Conservation (phyloP, 1,140 invertebrate species). For the Anadara kagoshimensis region DNA sequence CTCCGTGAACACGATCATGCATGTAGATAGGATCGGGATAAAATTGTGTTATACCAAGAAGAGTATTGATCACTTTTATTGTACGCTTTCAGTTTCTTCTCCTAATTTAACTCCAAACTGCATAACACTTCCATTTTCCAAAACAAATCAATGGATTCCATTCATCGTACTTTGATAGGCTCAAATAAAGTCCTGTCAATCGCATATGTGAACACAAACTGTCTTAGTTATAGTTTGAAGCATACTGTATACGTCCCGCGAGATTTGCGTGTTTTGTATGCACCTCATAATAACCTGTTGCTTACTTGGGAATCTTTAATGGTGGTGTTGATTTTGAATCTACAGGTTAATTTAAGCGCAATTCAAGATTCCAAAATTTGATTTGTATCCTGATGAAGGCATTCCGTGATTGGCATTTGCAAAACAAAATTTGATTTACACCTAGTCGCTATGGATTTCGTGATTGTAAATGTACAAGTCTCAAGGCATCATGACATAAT, state of each 20-base stretch:
- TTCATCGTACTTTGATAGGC: neutral
- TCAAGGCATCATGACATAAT: too few species aligned
- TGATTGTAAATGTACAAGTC: too few species aligned
- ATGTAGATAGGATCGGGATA: neutral
- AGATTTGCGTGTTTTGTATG: too few species aligned
- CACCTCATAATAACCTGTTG: conserved; percentile 5
- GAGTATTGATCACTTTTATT: conserved; percentile 1
- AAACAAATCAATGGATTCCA: conserved; percentile 23
- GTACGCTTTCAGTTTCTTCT: neutral
- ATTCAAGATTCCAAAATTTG: conserved; percentile 45
- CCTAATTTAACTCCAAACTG: conserved; percentile 11
- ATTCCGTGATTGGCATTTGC: conserved; percentile 42
- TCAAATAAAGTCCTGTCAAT: neutral
- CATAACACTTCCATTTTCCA: conserved; percentile 17
- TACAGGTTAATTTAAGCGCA: conserved; percentile 36
- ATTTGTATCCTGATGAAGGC: conserved; percentile 35
- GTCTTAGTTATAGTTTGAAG: too few species aligned
- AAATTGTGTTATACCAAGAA: neutral
- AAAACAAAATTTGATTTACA: conserved; percentile 39
- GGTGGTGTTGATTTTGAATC: neutral
- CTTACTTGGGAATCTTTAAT: neutral
- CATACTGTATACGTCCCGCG: too few species aligned
- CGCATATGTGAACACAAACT: neutral
- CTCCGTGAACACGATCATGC: neutral
- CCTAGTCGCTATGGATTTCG: too few species aligned